Evolutionary conservation across 1,140 invertebrate species (phyloP), one percentile per base, ranked within the genome.

Genomic region (Trinorchestia longiramus): DNA sequence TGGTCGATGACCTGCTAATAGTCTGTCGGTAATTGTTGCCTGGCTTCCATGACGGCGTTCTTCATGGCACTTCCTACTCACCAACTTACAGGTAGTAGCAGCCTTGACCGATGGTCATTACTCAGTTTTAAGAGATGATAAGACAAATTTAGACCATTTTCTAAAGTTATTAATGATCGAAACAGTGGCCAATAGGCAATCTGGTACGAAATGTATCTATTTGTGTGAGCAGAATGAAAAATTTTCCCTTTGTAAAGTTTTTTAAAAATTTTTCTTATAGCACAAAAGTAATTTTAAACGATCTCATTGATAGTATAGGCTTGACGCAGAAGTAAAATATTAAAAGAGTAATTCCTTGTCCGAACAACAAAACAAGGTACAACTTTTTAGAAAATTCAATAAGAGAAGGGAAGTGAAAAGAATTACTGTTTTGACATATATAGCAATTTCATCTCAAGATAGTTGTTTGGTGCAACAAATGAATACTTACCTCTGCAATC

Each of bases 61-160:
- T 23, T 91, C 88, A 91, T 94, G 92, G 47, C 92, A 43, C 92
- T 94, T 94, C 92, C 92, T 94, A 15, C 43, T 94, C 92, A 23
- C 44, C 43, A 42, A 43, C 19, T 43, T 8, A 53, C 47, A 19
- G 6, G 19, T 44, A 43, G 4, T 0, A 45, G 36, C 40, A 94
- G 40, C 92, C 92, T 94, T 94, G 92, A 94, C 92, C 92, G 92
- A 47, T 43, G 92, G 92, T 94, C 92, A 94, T 40, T 94, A 15
- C 44, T n/a, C 92, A 45, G 8, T 47, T 94, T 43, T 11, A 36
- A 77, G 15, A 36, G 62, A 77, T 77, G 15, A 77, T 23, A 77
- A 11, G 36, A 36, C 11, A 28, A 77, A 77, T 77, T 77, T 15
- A 77, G 11, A 77, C 8, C 28, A 3, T 77, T 77, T 77, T 77